These are phyloP conservation scores for Ericerus pela DNA, from an alignment of 1,140 invertebrate species.

Conservation along the genomic window DNA sequence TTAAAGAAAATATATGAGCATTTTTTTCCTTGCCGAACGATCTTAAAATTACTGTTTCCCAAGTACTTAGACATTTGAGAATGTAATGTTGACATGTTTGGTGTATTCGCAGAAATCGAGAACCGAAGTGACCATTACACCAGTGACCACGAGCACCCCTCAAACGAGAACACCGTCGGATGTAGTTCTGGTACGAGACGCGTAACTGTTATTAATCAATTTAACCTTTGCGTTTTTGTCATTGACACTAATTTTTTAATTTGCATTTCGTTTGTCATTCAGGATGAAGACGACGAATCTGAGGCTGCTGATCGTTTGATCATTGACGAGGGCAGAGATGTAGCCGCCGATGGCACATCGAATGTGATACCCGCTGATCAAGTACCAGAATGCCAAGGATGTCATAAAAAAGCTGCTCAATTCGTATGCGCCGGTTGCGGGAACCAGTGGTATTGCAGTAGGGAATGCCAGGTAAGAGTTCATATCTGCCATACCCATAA, in stretches of 20 bases:
- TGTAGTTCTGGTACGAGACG: constrained; percentile 26
- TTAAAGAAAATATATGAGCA: too few species aligned
- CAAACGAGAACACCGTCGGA: constrained; percentile 26
- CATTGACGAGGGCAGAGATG: constrained; percentile 44
- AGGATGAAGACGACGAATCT: constrained; percentile 35
- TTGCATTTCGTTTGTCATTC: neutral
- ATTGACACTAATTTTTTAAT: neutral
- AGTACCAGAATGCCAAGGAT: constrained; percentile 61
- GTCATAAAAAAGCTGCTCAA: constrained; percentile 55
- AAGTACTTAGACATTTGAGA: too few species aligned
- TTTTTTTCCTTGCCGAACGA: too few species aligned
- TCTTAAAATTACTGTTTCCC: too few species aligned
- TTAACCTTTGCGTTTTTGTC: neutral
- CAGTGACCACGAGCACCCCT: constrained; percentile 33
- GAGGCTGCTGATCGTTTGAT: constrained; percentile 40
- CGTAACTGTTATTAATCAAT: neutral
- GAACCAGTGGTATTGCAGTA: constrained; percentile 79
- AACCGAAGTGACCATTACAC: constrained; percentile 41
- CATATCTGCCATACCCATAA: neutral
- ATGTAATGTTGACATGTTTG: too few species aligned
- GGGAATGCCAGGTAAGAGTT: constrained; percentile 63
- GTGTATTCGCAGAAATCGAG: constrained; percentile 27
- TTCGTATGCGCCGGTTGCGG: constrained; percentile 74
- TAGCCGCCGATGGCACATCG: constrained; percentile 30
- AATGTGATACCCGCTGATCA: constrained; percentile 21